These are phyloP conservation scores for Bombylius major DNA, from an alignment of 2,888 invertebrate genomes.

Conservation along the genomic window DNA sequence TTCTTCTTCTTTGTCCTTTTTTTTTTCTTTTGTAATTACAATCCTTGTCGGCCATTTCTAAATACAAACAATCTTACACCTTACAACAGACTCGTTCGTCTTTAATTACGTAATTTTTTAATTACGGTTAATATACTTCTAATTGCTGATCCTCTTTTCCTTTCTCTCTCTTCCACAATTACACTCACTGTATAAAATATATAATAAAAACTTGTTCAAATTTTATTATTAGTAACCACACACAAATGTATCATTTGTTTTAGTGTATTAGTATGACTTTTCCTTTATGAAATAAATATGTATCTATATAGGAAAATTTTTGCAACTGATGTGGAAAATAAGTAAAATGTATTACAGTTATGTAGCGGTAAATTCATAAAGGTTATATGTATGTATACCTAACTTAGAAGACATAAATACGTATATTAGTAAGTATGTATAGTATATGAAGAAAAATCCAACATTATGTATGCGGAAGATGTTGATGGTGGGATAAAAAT, in stretches of 20 bases:
- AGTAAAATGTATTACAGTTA: neutral
- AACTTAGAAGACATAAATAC: no score
- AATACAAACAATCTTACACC: no score
- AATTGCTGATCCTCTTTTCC: constrained; percentile 22
- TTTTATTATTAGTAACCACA: neutral
- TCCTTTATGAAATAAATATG: no score
- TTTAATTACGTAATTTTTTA: constrained; percentile 39
- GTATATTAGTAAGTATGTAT: no score
- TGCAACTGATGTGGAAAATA: neutral
- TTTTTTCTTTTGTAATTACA: no score
- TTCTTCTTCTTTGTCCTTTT: no score
- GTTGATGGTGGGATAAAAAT: neutral
- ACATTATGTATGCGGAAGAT: neutral
- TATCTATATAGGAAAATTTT: neutral
- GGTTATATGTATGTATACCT: neutral
- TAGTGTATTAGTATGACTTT: no score
- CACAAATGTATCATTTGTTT: neutral
- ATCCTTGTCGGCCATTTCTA: no score
- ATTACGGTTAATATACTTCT: constrained; percentile 38
- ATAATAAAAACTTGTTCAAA: no score
- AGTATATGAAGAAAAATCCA: no score
- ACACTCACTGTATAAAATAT: neutral
- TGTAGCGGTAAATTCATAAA: neutral
- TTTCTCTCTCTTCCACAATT: constrained; percentile 3
- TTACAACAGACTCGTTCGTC: constrained; percentile 16